A percentile compares a stretch with the other conserved stretches of the same genome.
Evolutionary conservation across 2,888 invertebrate genomes (phyloP).

Genomic region (Arenicola marina): DNA sequence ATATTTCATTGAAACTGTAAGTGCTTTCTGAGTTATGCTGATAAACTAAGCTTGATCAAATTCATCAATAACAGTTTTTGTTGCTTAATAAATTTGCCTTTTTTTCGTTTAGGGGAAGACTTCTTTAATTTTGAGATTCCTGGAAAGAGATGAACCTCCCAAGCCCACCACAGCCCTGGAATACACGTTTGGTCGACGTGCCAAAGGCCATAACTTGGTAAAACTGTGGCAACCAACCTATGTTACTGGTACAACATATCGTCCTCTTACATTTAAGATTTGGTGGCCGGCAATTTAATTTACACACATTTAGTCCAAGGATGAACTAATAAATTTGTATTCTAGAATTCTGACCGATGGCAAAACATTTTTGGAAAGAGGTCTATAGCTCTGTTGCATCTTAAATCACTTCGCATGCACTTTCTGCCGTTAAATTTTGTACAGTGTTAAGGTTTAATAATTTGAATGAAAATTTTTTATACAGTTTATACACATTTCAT

Average conservation of each 20-base stretch:
- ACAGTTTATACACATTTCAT: not conserved
- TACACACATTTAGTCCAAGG: too few relatives aligned
- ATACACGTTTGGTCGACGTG: constrained; percentile 78
- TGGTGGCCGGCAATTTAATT: too few relatives aligned
- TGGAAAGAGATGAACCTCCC: constrained; percentile 73
- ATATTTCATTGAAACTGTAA: too few relatives aligned
- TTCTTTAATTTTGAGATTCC: constrained; percentile 75
- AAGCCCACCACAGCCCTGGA: constrained; percentile 84
- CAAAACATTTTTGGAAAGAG: too few relatives aligned
- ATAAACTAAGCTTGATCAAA: too few relatives aligned
- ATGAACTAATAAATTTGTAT: too few relatives aligned
- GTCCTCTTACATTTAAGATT: too few relatives aligned
- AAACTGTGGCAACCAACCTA: too few relatives aligned
- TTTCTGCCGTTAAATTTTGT: not conserved
- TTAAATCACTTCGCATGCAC: not conserved
- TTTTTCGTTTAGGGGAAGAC: constrained; percentile 71
- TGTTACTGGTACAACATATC: too few relatives aligned
- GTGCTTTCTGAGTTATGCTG: too few relatives aligned
- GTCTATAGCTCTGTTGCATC: not conserved
- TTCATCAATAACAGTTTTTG: too few relatives aligned
- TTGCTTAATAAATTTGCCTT: not conserved
- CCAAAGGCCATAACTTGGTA: constrained; percentile 64
- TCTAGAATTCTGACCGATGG: too few relatives aligned
- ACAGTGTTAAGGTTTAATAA: not conserved
- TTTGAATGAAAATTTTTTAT: not conserved